Base-by-base conservation (phyloP, 2,113 vertebrate genomes). In the Sciurus niger region DNA sequence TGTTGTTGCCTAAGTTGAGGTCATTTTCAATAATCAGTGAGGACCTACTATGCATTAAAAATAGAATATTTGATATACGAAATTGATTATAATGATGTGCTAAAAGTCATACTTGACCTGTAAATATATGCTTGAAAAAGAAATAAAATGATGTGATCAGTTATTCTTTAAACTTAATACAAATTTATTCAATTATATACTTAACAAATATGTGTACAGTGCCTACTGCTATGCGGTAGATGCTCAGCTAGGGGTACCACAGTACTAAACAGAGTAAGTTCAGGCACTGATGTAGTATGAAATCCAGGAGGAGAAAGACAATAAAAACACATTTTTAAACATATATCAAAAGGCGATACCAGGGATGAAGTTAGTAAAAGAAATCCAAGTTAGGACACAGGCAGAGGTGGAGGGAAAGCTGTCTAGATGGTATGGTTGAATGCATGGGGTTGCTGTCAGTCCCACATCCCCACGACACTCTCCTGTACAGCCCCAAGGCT, bases 361-460 rank as follows among this genome's bases (percentile, higher is more conserved):
- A 16, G 7, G 63, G n/a, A 1, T 7, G 8, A 63, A 24, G 68
- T 34, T 28, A 77, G 32, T 4, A n/a, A 34, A 53, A 28, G 40
- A 28, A 37, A 13, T 7, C 28, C 2, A 51, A 14, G 48, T 9
- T 4, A 51, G 65, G 60, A 30, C 24, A 12, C 11, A 24, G 25
- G n/a, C 2, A 20, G 18, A 46, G 4, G 46, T 12, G 13, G 25
- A 34, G 1, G 10, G 20, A 30, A 12, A 28, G 6, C 1, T 24
- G 6, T 2, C 0, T 5, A 28, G 46, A 6, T 0, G 14, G 16
- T 1, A 0, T 7, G 28, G 4, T 32, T 25, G 9, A 6, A 7
- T 3, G 1, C 2, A 10, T 55, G 30, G 17, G 34, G 55, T 37
- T 37, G 6, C 55, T 20, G n/a, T 7, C 16, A 46, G 6, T 18